These are phyloP conservation scores for Helicoverpa armigera DNA, from an alignment of 1,140 invertebrate species.

Conservation along the genomic window DNA sequence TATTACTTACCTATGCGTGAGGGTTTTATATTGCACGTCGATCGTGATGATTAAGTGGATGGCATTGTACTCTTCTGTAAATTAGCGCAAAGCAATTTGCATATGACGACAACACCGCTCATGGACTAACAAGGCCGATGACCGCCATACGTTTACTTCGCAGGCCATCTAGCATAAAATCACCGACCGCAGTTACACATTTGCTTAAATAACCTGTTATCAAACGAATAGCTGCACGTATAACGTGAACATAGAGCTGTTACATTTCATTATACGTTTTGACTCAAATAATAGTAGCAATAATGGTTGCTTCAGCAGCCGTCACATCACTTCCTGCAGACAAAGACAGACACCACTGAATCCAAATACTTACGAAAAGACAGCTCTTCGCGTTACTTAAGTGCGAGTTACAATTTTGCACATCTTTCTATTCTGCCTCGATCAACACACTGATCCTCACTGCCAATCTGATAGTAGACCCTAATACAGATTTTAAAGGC, in stretches of 20 bases:
- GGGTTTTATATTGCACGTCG: slow-evolving; percentile 7
- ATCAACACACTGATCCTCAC: too few relatives aligned
- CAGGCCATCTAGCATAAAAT: slow-evolving; percentile 60
- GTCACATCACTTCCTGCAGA: too few relatives aligned
- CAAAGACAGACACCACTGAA: too few relatives aligned
- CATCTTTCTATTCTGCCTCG: too few relatives aligned
- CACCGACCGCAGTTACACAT: slow-evolving; percentile 57
- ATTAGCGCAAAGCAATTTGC: slow-evolving; percentile 71
- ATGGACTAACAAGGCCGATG: slow-evolving; percentile 67
- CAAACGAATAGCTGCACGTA: slow-evolving; percentile 11
- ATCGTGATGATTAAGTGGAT: slow-evolving; percentile 49
- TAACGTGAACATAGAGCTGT: background rate
- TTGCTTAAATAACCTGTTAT: slow-evolving; percentile 49
- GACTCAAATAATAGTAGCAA: background rate
- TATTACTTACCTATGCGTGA: background rate
- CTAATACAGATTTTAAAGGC: background rate
- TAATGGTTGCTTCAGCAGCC: too few relatives aligned
- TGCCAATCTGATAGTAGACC: too few relatives aligned
- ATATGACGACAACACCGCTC: slow-evolving; percentile 64
- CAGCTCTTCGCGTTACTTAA: too few relatives aligned
- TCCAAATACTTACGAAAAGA: too few relatives aligned
- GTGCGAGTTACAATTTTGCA: too few relatives aligned
- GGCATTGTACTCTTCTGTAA: slow-evolving; percentile 70
- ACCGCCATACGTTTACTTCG: slow-evolving; percentile 68
- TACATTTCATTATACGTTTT: slow-evolving; percentile 5